Evolutionary conservation across 2,888 invertebrate genomes (phyloP).

Genomic region (Thecocarcelia acutangulata): DNA sequence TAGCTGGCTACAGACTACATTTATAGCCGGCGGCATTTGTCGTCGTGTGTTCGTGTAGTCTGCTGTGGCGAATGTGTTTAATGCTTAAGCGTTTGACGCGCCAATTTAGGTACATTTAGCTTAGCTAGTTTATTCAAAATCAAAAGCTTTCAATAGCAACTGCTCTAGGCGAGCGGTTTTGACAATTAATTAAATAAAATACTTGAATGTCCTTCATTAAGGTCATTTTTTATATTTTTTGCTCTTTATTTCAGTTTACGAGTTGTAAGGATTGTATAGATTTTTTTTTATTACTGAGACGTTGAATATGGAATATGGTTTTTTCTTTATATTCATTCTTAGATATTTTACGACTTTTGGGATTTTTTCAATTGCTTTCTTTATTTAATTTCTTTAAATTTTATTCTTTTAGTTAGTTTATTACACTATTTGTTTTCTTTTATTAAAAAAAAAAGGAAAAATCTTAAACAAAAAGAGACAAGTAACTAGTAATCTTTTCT

Average conservation of each 20-base stretch:
- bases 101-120: too few species aligned
- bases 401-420: slow-evolving; percentile 31
- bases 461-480: slow-evolving; percentile 46
- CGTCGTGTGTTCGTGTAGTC: too few species aligned
- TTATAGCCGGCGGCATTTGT: too few species aligned
- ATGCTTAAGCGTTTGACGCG: too few species aligned
- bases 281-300: slow-evolving; percentile 49
- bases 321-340: slow-evolving; percentile 62
- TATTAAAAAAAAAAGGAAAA: slow-evolving; percentile 28
- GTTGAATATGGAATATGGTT: slow-evolving; percentile 59
- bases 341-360: slow-evolving; percentile 57
- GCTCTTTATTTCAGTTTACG: slow-evolving; percentile 65
- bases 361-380: slow-evolving; percentile 46
- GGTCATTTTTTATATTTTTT: slow-evolving; percentile 59
- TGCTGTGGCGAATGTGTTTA: too few species aligned
- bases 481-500: slow-evolving; percentile 39
- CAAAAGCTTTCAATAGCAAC: too few species aligned
- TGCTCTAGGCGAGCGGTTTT: too few species aligned
- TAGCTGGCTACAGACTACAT: too few species aligned
- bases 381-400: slow-evolving; percentile 33
- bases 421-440: slow-evolving; percentile 50
- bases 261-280: slow-evolving; percentile 49
- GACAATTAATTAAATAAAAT: slow-evolving; percentile 3
- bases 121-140: too few species aligned
- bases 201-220: slow-evolving; percentile 28